Evolutionary conservation across 2,888 invertebrate species (phyloP), one percentile per base, ranked within the genome.

Genomic region (Corbicula japonica): DNA sequence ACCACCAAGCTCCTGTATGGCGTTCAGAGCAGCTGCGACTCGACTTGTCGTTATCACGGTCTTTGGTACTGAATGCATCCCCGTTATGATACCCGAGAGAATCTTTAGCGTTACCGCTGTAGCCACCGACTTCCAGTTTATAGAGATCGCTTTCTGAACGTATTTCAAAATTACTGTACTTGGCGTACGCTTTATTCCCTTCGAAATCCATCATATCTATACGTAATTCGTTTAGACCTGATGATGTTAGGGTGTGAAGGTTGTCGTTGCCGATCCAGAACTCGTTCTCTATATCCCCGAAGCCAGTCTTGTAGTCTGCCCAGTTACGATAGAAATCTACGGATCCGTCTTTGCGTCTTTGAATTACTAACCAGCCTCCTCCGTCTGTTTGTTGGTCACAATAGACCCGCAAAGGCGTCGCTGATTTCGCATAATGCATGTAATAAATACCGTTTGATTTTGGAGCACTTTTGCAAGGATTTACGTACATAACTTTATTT

Each of bases 261-360:
- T 62, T 38, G n/a, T 76, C 71, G 34, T 63, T 71, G 8, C 76
- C 76, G 41, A 62, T 44, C 71, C 71, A 76, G 52, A 60, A 76
- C 35, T 76, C 61, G 10, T 23, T 23, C 6, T 44, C 44, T 30
- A 72, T 35, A n/a, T 65, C 56, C 18, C 76, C 76, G 44, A 76
- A 76, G 8, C 76, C 76, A 46, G 21, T 38, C 52, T 65, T 72
- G 54, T 76, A 76, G 34, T 71, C 76, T 10, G 28, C 35, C 76
- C 71, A 76, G 15, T 41, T 56, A 12, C 71, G 63, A 58, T 72
- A 32, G 65, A 76, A 76, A 46, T 71, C 50, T 21, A 41, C 61
- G 3, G 34, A 26, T 26, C 56, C 60, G 30, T 58, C 46, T 5
- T 32, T 35, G n/a, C 71, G 50, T 21, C 66, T 62, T 35, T 62